These are phyloP conservation scores for Rhinoraja longicauda DNA, from an alignment of 2,797 vertebrate genomes.

Conservation along the genomic window DNA sequence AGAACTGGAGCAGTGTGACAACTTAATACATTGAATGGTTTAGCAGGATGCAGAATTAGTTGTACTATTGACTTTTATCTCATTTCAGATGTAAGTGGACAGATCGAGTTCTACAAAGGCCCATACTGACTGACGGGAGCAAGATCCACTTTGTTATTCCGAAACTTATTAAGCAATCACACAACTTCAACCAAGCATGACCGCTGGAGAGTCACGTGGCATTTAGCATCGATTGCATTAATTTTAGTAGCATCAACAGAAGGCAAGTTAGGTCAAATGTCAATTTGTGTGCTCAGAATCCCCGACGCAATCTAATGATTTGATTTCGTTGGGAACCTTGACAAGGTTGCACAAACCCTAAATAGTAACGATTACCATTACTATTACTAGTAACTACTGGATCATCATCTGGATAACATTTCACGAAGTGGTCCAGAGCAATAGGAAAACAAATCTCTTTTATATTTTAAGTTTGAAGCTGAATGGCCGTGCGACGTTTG, in stretches of 20 bases:
- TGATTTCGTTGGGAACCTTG: not conserved
- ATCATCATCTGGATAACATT: not conserved
- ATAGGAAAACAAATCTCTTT: not conserved
- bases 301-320: not conserved
- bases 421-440: too few relatives aligned
- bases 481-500: too few relatives aligned
- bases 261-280: conserved; percentile 1
- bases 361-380: not conserved
- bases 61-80: conserved; percentile 56
- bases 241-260: conserved; percentile 44
- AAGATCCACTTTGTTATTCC: conserved; percentile 56
- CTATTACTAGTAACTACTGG: too few relatives aligned
- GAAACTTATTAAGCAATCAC: conserved; percentile 69
- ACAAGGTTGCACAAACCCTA: not conserved
- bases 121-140: conserved; percentile 60
- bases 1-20: not conserved
- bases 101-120: conserved; percentile 59
- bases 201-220: conserved; percentile 63
- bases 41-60: conserved; percentile 50
- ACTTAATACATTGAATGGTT: conserved; percentile 35
- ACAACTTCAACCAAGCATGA: conserved; percentile 62
- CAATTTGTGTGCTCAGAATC: not conserved
- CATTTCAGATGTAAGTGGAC: conserved; percentile 50
- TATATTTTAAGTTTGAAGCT: not conserved
- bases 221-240: conserved; percentile 56